Conservation (phyloP, 2,888 invertebrate genomes). For the Tenthredo livida region DNA sequence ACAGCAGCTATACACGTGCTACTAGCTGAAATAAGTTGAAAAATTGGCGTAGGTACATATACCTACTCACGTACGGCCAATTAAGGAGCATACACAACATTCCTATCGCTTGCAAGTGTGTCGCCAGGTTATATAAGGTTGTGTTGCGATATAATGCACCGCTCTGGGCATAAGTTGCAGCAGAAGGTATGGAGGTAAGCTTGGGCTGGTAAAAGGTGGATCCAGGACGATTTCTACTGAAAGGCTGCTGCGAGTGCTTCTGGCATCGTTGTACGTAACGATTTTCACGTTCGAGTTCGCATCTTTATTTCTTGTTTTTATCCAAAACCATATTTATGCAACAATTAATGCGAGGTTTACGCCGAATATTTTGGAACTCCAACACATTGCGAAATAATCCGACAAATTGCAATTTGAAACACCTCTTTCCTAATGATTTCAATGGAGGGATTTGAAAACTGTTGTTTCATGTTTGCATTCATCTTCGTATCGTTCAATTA, state of each 20-base stretch:
- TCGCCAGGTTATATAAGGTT: constrained; percentile 68
- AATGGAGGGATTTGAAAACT: not conserved
- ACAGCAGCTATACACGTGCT: not conserved
- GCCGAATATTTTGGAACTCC: not conserved
- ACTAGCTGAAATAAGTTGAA: constrained; percentile 19
- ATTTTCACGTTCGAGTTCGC: constrained; percentile 30
- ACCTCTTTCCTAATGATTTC: not conserved
- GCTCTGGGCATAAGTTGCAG: constrained; percentile 51
- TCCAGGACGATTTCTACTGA: constrained; percentile 65
- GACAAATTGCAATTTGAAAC: not conserved
- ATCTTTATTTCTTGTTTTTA: not conserved
- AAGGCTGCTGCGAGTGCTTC: constrained; percentile 50
- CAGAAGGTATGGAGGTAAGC: constrained; percentile 47
- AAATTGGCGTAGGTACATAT: constrained; percentile 39
- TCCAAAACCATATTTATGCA: not conserved
- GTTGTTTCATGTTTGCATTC: not conserved
- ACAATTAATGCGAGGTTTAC: not conserved
- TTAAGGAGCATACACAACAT: constrained; percentile 65
- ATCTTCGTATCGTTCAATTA: not conserved
- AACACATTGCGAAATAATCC: not conserved
- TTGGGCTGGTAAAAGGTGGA: constrained; percentile 57
- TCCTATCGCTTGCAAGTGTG: constrained; percentile 67
- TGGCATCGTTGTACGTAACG: constrained; percentile 1
- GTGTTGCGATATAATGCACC: constrained; percentile 55
- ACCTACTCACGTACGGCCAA: constrained; percentile 57